Evolutionary conservation across 1,140 invertebrate species (phyloP).

Genomic region (Venturia canescens): DNA sequence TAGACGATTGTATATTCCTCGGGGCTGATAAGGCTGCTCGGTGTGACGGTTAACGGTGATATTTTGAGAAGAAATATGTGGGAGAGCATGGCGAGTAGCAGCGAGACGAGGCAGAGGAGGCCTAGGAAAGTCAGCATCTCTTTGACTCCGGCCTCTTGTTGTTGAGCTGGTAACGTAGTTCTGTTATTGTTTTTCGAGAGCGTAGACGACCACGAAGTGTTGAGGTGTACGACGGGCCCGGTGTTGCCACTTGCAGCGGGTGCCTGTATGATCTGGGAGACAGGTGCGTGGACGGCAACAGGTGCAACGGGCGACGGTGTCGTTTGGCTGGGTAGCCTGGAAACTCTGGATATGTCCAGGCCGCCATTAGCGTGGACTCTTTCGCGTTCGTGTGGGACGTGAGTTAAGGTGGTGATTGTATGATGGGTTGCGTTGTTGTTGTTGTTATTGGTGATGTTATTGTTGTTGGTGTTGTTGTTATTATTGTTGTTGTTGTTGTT

Average conservation of each 20-base stretch:
- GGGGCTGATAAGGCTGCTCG: slow-evolving; percentile 78
- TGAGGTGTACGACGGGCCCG: slow-evolving; percentile 70
- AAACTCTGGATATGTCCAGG: slow-evolving; percentile 76
- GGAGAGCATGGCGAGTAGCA: slow-evolving; percentile 88
- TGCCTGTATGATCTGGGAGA: slow-evolving; percentile 30
- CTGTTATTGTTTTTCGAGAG: slow-evolving; percentile 66
- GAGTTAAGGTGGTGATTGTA: slow-evolving; percentile 35
- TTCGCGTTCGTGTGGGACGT: slow-evolving; percentile 61
- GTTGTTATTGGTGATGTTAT: slow-evolving; percentile 54
- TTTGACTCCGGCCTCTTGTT: slow-evolving; percentile 80
- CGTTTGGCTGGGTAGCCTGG: slow-evolving; percentile 69
- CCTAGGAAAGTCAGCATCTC: slow-evolving; percentile 92
- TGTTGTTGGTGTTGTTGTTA: slow-evolving; percentile 55
- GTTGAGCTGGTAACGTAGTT: slow-evolving; percentile 66
- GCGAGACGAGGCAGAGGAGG: slow-evolving; percentile 89
- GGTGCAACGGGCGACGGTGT: slow-evolving; percentile 70
- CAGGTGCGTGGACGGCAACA: slow-evolving; percentile 53
- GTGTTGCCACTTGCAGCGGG: slow-evolving; percentile 46
- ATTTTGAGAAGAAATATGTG: slow-evolving; percentile 91
- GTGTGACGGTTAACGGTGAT: slow-evolving; percentile 81
- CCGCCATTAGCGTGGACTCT: slow-evolving; percentile 76
- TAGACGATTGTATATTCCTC: slow-evolving; percentile 92
- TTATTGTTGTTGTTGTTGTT: slow-evolving; percentile 52
- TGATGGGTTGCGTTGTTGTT: slow-evolving; percentile 53
- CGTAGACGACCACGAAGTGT: slow-evolving; percentile 77